Evolutionary conservation across 2,797 vertebrate genomes (phyloP).

Genomic region (Cacajao melanocephalus): DNA sequence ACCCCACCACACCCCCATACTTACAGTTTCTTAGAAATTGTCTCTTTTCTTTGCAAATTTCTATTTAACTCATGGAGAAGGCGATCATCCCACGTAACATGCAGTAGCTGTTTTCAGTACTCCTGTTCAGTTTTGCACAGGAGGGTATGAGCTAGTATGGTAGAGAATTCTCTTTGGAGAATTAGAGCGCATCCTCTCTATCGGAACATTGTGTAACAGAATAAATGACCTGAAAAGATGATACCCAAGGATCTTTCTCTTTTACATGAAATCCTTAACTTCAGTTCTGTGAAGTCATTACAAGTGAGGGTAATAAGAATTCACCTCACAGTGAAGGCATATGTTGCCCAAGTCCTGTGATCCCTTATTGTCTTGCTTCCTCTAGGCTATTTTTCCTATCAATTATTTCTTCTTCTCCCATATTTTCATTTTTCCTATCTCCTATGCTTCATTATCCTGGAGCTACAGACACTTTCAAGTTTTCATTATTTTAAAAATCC

Average conservation of each 20-base stretch:
- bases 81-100: background rate
- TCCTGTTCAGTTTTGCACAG: background rate
- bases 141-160: background rate
- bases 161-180: background rate
- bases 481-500: slow-evolving; percentile 19
- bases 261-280: background rate
- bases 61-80: slow-evolving; percentile 21
- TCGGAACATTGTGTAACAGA: background rate
- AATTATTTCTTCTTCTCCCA: background rate
- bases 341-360: background rate
- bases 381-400: background rate
- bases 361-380: background rate
- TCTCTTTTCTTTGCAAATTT: slow-evolving; percentile 21
- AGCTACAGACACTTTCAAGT: background rate
- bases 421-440: background rate
- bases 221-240: background rate
- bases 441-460: background rate
- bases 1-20: background rate
- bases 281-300: background rate
- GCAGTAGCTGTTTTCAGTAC: background rate
- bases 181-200: background rate
- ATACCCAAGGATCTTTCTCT: background rate
- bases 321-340: background rate
- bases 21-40: background rate
- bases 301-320: background rate